phyloP scores from a whole-genome alignment of 2,797 vertebrate species.

The Manis javanica region DNA sequence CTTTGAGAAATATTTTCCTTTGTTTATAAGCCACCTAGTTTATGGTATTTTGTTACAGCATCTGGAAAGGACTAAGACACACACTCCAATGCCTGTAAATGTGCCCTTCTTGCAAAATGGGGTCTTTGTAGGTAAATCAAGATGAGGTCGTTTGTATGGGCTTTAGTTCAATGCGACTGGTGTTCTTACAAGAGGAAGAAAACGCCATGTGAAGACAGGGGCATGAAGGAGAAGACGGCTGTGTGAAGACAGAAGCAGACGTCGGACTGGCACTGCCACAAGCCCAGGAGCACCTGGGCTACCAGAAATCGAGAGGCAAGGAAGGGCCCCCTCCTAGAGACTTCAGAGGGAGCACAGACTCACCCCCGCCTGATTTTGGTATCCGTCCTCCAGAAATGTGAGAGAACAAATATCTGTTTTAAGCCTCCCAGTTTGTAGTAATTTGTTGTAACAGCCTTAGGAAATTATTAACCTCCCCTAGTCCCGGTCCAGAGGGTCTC shows the following conservation, averaged over 20 bases:
- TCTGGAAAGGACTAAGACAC: not conserved
- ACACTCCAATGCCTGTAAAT: not conserved
- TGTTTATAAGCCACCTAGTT: not conserved
- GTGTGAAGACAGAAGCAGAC: not conserved
- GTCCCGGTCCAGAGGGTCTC: not conserved
- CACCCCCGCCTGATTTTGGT: too few relatives aligned
- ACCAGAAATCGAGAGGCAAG: not conserved
- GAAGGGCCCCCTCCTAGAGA: not conserved
- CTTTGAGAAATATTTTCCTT: not conserved
- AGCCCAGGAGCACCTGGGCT: not conserved
- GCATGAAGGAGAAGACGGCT: not conserved
- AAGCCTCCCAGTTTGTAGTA: not conserved
- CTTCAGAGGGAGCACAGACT: not conserved
- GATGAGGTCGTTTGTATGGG: not conserved
- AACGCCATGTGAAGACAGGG: not conserved
- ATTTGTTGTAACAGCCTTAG: not conserved
- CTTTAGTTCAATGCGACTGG: not conserved
- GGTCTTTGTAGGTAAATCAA: not conserved
- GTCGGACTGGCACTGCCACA: accelerated
- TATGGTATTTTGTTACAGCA: not conserved
- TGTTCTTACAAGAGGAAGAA: not conserved
- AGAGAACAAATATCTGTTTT: not conserved
- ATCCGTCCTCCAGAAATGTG: not conserved
- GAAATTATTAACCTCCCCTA: not conserved
- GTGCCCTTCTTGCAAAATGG: not conserved